Conservation (phyloP, 2,797 vertebrate species). For the Anguilla pacifica region DNA sequence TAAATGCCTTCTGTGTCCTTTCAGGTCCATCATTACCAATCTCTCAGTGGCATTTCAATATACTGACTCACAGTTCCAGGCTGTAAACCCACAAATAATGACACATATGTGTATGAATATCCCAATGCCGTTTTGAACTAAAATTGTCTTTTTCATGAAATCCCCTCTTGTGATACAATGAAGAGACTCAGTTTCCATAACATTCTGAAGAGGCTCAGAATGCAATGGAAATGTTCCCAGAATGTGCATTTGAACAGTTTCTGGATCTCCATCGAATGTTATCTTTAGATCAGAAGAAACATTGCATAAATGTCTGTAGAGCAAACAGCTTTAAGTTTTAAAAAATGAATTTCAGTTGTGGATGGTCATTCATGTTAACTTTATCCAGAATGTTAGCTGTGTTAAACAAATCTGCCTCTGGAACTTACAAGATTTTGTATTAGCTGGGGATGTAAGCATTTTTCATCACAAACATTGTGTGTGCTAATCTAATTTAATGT, state of each 20-base stretch:
- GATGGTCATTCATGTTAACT: no score
- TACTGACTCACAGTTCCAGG: neutral
- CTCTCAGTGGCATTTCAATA: neutral
- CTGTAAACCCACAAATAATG: neutral
- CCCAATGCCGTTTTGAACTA: neutral
- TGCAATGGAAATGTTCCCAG: no score
- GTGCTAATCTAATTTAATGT: neutral
- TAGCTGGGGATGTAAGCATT: neutral
- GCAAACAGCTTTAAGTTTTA: no score
- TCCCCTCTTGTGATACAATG: neutral
- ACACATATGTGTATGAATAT: neutral
- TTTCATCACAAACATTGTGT: neutral
- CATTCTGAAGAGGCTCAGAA: no score
- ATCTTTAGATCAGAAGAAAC: no score
- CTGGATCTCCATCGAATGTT: no score
- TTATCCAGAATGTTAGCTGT: no score
- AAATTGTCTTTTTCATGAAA: neutral
- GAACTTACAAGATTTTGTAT: no score
- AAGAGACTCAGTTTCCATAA: neutral
- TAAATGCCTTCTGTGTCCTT: neutral
- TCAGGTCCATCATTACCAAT: slow-evolving; percentile 1
- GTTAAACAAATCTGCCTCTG: no score
- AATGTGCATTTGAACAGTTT: no score
- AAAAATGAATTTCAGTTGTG: no score
- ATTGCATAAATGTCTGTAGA: no score